These are phyloP conservation scores for Notodonta ziczac DNA, from an alignment of 2,888 invertebrate genomes.

Conservation along the genomic window DNA sequence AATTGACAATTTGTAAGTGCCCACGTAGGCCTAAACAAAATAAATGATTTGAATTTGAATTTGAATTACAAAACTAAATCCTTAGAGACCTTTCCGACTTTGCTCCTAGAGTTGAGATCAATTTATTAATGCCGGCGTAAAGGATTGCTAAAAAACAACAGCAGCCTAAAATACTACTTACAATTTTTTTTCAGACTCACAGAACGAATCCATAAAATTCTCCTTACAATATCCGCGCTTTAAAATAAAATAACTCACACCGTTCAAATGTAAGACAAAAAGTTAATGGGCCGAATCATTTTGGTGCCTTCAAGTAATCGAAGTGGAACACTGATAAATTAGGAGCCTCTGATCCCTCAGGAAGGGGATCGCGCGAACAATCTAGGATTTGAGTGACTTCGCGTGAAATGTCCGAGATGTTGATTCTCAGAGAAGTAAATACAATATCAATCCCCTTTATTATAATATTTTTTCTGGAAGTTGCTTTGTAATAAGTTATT, in stretches of 20 bases:
- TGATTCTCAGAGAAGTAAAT: neutral
- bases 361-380: slow-evolving; percentile 44
- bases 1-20: no score
- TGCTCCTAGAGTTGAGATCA: neutral
- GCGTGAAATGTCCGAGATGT: neutral
- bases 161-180: no score
- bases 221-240: slow-evolving; percentile 17
- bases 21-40: no score
- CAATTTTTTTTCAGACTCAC: neutral
- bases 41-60: no score
- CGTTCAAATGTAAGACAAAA: slow-evolving; percentile 60
- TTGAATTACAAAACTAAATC: no score
- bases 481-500: no score
- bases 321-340: slow-evolving; percentile 76
- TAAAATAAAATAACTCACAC: slow-evolving; percentile 49
- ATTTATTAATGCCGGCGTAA: no score
- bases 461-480: no score
- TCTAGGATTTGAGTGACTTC: slow-evolving; percentile 20
- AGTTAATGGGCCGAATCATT: slow-evolving; percentile 76
- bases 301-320: slow-evolving; percentile 67
- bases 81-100: no score
- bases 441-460: no score
- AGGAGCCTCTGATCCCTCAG: slow-evolving; percentile 38
- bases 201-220: slow-evolving; percentile 17
- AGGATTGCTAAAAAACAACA: no score